Conservation (phyloP, 2,113 vertebrate genomes). For the Leuciscus idus region DNA sequence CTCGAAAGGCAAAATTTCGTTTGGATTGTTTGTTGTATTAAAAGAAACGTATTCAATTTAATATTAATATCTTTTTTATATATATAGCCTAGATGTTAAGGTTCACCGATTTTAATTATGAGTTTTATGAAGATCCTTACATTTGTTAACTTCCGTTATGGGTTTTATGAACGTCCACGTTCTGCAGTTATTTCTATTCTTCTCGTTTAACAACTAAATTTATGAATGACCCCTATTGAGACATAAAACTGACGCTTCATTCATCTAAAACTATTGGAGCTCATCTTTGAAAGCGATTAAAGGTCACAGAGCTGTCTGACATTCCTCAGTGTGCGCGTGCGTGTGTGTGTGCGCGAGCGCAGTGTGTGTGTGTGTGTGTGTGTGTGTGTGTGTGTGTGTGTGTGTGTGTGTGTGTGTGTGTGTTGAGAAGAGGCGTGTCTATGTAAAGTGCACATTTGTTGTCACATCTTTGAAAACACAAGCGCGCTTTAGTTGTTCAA, state of each 20-base stretch:
- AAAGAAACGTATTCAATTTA: too few relatives aligned
- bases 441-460: conserved; percentile 25
- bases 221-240: conserved; percentile 34
- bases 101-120: not conserved
- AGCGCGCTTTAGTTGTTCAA: not conserved
- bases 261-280: conserved; percentile 17
- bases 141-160: not conserved
- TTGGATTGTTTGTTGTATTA: not conserved
- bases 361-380: conserved; percentile 10
- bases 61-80: too few relatives aligned
- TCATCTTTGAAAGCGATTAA: conserved; percentile 41
- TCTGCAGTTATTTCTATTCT: not conserved
- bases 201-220: not conserved
- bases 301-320: conserved; percentile 38
- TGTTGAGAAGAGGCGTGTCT: conserved; percentile 17
- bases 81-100: too few relatives aligned
- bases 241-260: conserved; percentile 23
- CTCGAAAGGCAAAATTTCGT: not conserved
- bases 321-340: not conserved
- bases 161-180: not conserved
- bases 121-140: not conserved
- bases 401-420: not conserved
- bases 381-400: not conserved
- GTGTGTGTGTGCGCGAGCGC: not conserved
- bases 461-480: conserved; percentile 20